Percentiles rank a stretch among this genome's conserved stretches.
phyloP scores from a whole-genome alignment of 2,888 invertebrate genomes.

The Drosophila diplacantha region DNA sequence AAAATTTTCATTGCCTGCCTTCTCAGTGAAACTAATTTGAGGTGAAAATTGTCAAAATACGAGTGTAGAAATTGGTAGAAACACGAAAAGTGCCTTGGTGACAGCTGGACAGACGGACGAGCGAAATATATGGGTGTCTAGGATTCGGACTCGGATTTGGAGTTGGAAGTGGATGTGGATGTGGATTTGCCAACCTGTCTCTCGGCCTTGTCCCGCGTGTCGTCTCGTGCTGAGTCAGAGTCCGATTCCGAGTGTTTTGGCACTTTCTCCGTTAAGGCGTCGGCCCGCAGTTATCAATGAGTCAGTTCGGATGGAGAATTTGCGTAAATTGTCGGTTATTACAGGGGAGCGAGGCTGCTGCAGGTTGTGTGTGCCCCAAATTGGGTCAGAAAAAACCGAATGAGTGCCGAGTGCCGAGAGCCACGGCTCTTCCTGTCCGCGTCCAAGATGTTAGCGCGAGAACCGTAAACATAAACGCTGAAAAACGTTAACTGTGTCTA shows the following conservation, averaged over 20 bases:
- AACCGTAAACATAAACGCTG: slow-evolving; percentile 14
- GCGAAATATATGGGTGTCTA: slow-evolving; percentile 37
- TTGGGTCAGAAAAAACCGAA: slow-evolving; percentile 36
- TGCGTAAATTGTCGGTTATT: slow-evolving; percentile 43
- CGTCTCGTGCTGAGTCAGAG: slow-evolving; percentile 35
- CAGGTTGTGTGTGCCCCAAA: slow-evolving; percentile 17
- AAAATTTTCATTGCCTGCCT: slow-evolving; percentile 36
- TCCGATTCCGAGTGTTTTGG: slow-evolving; percentile 19
- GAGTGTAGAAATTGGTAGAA: slow-evolving; percentile 20
- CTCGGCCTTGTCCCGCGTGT: slow-evolving; percentile 29
- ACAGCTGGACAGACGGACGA: slow-evolving; percentile 24
- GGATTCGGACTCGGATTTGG: slow-evolving; percentile 14
- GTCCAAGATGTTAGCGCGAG: slow-evolving; percentile 13
- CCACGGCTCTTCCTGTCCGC: slow-evolving; percentile 48
- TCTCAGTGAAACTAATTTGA: slow-evolving; percentile 15
- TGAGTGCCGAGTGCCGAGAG: slow-evolving; percentile 23
- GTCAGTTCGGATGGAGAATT: slow-evolving; percentile 38
- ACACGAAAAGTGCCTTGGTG: slow-evolving; percentile 25
- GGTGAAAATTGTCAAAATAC: slow-evolving; percentile 41
- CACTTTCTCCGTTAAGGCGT: slow-evolving; percentile 34
- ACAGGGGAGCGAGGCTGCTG: slow-evolving; percentile 10
- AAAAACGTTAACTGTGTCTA: slow-evolving; percentile 30
- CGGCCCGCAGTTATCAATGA: slow-evolving; percentile 36
- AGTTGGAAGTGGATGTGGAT: slow-evolving; percentile 10
- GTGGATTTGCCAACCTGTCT: slow-evolving; percentile 36